Evolutionary conservation across 2,888 invertebrate species (phyloP), one percentile per base, ranked within the genome.

Genomic region (Sialis fuliginosa): DNA sequence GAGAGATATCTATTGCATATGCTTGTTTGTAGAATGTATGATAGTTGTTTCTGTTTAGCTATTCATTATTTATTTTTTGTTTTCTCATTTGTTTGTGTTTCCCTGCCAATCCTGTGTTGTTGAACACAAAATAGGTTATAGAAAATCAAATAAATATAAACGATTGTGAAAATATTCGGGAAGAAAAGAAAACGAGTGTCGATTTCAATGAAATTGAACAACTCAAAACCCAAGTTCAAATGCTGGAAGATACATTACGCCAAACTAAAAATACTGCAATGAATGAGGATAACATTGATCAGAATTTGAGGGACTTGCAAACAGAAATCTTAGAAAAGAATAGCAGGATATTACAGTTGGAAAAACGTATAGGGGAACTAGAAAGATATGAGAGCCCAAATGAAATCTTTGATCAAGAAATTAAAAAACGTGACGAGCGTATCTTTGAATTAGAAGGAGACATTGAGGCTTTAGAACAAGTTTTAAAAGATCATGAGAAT

Each of bases 401-500:
- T 33, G 22, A 22, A 22, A 37, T 37, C n/a, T 44, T 33, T 12
- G 13, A 39, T 1, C 31, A 39, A 30, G 46, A 39, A 40, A 32
- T 39, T 5, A 45, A 48, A 42, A 48, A 48, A 44, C 58, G 57
- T 47, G 54, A 54, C 13, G 50, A 55, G 13, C 55, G 58, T 49
- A 56, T 59, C 39, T 46, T 51, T 34, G 71, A 72, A 58, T 61
- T 73, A 59, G 71, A 72, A 54, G 68, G 68, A 53, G 70, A 71
- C 52, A 55, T 73, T 48, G 71, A 71, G 47, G 68, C 71, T 56
- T 70, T 69, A 46, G 72, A 73, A 45, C 63, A 70, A 43, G 66
- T 70, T 55, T 56, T 72, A 46, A 68, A 69, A 39, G 71, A 72
- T 55, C 59, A 69, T 12, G 57, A 68, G 41, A 70, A 69, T 55